A percentile compares a stretch with the other conserved stretches of the same genome.
These are phyloP conservation scores for Brachyptera putata DNA, from an alignment of 2,888 invertebrate species.

Conservation along the genomic window DNA sequence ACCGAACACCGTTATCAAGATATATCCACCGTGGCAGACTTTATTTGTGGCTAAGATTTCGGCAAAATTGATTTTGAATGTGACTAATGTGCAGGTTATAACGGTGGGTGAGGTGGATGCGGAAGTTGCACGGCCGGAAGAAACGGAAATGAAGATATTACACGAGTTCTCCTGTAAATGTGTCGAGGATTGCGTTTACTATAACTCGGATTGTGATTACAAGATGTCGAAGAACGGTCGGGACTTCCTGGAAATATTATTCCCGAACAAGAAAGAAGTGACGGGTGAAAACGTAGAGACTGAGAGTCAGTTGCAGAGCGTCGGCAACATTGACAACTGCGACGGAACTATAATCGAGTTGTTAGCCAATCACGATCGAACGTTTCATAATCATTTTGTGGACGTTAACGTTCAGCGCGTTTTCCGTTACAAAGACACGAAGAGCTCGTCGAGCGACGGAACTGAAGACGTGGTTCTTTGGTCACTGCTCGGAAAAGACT, in stretches of 20 bases:
- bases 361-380: not conserved
- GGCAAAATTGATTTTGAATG: constrained; percentile 11
- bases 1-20: not conserved
- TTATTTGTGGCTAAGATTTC: not conserved
- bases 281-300: not conserved
- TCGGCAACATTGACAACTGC: not conserved
- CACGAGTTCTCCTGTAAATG: not conserved
- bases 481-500: constrained; percentile 29
- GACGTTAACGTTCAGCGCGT: constrained; percentile 18
- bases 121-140: not conserved
- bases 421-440: constrained; percentile 3
- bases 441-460: not conserved
- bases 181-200: not conserved
- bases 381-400: not conserved
- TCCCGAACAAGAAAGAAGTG: no score
- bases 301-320: not conserved
- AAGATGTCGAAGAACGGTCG: constrained; percentile 4
- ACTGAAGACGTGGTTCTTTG: constrained; percentile 12
- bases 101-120: not conserved
- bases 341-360: constrained; percentile 19
- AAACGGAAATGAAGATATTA: not conserved
- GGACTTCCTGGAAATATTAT: constrained; percentile 17
- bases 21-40: constrained; percentile 20
- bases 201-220: constrained; percentile 8
- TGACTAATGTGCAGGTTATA: constrained; percentile 9